Evolutionary conservation across 2,113 vertebrate genomes (phyloP).

Genomic region (Phyllostomus hastatus): DNA sequence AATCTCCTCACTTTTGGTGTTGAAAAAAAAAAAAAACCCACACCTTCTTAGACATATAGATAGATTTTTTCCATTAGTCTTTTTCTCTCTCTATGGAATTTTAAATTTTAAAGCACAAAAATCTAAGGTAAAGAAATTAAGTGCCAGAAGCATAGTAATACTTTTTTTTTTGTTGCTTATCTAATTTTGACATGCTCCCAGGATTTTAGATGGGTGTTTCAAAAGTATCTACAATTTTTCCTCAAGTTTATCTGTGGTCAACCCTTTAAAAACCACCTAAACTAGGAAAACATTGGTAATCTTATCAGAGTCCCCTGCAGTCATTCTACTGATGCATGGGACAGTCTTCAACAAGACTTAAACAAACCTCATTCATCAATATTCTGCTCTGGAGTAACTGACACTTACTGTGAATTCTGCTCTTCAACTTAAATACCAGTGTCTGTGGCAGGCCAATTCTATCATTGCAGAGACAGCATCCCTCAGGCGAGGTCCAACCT

Average conservation of each 20-base stretch:
- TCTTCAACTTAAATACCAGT: conserved; percentile 87
- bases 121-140: conserved; percentile 8
- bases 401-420: conserved; percentile 86
- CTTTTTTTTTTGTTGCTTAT: conserved; percentile 39
- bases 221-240: conserved; percentile 66
- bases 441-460: conserved; percentile 85
- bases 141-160: background rate
- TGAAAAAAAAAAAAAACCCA: conserved; percentile 35
- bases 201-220: conserved; percentile 60
- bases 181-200: conserved; percentile 58
- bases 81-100: background rate
- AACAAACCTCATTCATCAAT: conserved; percentile 80
- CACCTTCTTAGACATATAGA: conserved; percentile 58
- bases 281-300: conserved; percentile 66
- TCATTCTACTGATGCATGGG: conserved; percentile 78
- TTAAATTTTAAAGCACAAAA: conserved; percentile 24
- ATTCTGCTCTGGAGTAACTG: conserved; percentile 80
- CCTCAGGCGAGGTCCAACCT: conserved; percentile 88
- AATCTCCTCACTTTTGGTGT: conserved; percentile 75
- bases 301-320: conserved; percentile 69
- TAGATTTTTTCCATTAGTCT: background rate
- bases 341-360: conserved; percentile 82
- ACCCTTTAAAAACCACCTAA: conserved; percentile 66
- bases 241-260: conserved; percentile 72
- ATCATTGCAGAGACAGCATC: conserved; percentile 84